Evolutionary conservation across 1,140 invertebrate genomes (phyloP), one percentile per base, ranked within the genome.

Genomic region (Tetragonula clypearis): DNA sequence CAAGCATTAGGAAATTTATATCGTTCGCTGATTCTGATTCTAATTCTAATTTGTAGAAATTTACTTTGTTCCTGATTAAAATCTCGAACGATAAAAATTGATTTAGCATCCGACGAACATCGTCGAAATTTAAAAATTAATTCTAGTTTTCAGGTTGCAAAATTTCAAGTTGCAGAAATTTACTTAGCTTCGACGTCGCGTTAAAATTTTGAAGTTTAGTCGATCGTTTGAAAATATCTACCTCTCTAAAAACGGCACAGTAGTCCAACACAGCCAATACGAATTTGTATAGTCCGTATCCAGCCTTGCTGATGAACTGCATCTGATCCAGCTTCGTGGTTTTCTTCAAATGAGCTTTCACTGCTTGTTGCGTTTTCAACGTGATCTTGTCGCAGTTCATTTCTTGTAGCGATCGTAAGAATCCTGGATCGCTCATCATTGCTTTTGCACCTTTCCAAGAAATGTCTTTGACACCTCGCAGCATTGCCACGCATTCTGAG

Each of bases 381-480:
- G 97, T 97, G 58, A 99, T 97, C 21, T 96, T 95, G 89, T 99
- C 97, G 84, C 97, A 97, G 92, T 98, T 97, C 96, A 98, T 97
- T 91, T 98, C 97, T 94, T 97, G 97, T 5, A 99, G 94, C 53
- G 95, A 96, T 85, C 96, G 95, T 6, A 99, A 92, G 93, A 99
- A 99, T 93, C 96, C 97, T 0, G 98, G 97, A 93, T 99, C 98
- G 1, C 97, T 96, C 98, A 99, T 98, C 96, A 99, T 97, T 21
- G 96, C 97, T 92, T 98, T 98, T 1, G 98, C 98, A 21, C 96
- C 96, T 94, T 98, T 98, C 98, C 98, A 99, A 65, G 96, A 97
- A 0, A 98, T 96, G 73, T 99, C 98, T 87, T 97, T 98, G 17
- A 97, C 95, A 2, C 97, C 97, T 87, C 96, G 96, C 30, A 99